Evolutionary conservation across 2,888 invertebrate genomes (phyloP).

Genomic region (Chalcis sispes): DNA sequence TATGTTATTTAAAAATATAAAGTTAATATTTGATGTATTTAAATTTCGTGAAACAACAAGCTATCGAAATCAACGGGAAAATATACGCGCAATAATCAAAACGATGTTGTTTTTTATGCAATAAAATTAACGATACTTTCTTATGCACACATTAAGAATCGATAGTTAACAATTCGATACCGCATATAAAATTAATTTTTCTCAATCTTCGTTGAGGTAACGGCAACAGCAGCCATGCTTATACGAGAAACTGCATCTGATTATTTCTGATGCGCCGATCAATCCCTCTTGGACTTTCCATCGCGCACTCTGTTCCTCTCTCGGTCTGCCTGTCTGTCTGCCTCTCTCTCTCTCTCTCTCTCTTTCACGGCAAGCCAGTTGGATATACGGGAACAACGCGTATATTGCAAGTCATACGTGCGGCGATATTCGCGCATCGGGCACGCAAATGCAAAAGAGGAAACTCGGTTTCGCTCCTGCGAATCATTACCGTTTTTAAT

Average conservation of each 20-base stretch:
- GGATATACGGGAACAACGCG: neutral
- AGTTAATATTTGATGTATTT: no score
- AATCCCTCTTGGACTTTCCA: constrained; percentile 40
- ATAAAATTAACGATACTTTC: no score
- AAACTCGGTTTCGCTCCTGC: neutral
- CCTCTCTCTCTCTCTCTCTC: neutral
- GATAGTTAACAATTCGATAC: no score
- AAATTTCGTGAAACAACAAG: no score
- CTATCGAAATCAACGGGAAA: no score
- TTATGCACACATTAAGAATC: no score
- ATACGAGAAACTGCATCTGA: constrained; percentile 30
- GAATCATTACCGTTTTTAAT: constrained; percentile 49
- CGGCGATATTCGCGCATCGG: neutral
- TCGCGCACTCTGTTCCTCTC: constrained; percentile 4
- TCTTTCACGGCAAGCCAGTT: constrained; percentile 37
- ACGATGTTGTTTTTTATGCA: no score
- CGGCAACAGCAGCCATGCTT: neutral
- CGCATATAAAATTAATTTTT: no score
- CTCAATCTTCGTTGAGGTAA: no score
- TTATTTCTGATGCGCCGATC: constrained; percentile 42
- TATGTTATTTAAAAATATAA: no score
- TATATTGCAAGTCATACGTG: constrained; percentile 19
- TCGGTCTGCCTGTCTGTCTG: constrained; percentile 27
- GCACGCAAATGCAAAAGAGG: neutral
- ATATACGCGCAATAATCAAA: no score